Evolutionary conservation across 2,113 vertebrate genomes (phyloP).

Genomic region (Trematocara macrostoma): DNA sequence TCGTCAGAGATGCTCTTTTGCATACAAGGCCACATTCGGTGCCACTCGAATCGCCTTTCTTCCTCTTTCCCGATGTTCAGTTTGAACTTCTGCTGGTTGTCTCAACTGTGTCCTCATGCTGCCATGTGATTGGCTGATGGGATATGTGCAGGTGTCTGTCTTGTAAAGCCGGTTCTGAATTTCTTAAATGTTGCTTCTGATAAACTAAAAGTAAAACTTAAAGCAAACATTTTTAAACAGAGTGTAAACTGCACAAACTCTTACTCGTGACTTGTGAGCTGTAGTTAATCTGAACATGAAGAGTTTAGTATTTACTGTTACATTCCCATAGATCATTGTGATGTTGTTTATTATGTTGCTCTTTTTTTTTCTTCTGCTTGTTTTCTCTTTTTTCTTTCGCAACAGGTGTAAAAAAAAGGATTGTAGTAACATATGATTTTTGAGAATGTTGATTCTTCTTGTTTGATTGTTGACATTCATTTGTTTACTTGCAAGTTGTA

Average conservation of each 20-base stretch:
- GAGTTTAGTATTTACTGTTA: not conserved
- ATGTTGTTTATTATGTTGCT: no score
- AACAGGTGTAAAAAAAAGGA: no score
- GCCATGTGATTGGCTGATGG: not conserved
- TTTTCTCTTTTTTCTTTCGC: no score
- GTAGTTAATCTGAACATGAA: not conserved
- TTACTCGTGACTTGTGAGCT: not conserved
- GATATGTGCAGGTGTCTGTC: not conserved
- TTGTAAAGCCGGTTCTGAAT: not conserved
- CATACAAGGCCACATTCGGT: not conserved
- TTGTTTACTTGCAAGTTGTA: no score
- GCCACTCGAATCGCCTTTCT: not conserved
- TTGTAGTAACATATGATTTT: no score
- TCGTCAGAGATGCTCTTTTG: not conserved
- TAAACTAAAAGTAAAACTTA: not conserved
- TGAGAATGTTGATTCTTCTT: no score
- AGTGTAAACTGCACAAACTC: not conserved
- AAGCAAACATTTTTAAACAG: not conserved
- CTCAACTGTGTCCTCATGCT: not conserved
- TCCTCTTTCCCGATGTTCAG: not conserved
- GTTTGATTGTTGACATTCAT: no score
- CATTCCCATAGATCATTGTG: no score
- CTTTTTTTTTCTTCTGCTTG: no score
- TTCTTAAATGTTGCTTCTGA: accelerated
- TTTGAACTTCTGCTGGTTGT: not conserved